phyloP scores from a whole-genome alignment of 2,113 vertebrate species.

The Mobula birostris region DNA sequence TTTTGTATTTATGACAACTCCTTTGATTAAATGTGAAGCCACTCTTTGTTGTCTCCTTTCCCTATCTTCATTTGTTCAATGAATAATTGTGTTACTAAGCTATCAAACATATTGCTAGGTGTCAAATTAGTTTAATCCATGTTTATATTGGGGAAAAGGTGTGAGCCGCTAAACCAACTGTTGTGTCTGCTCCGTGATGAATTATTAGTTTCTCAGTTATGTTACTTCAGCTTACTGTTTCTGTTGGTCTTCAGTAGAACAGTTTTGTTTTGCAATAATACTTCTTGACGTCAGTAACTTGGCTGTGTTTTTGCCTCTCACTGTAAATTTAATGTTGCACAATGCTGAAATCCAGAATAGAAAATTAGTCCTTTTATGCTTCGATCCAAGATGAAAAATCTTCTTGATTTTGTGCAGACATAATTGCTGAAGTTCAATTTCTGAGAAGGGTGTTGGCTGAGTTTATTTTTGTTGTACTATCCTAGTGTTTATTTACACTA shows the following conservation, averaged over 20 bases:
- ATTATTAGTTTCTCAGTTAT: neutral
- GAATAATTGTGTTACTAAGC: neutral
- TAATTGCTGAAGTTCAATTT: slow-evolving; percentile 14
- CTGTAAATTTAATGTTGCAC: neutral
- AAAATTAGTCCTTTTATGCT: neutral
- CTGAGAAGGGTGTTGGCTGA: neutral
- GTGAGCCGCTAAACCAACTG: neutral
- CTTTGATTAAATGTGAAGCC: neutral
- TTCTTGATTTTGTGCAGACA: neutral
- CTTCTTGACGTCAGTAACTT: neutral
- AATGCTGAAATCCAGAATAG: neutral
- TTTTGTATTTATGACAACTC: neutral
- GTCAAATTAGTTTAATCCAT: neutral
- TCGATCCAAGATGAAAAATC: neutral
- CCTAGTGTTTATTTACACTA: neutral
- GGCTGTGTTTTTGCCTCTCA: neutral
- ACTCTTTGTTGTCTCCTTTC: neutral
- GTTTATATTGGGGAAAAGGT: neutral
- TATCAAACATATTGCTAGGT: neutral
- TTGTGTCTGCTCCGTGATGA: neutral
- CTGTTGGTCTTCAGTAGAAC: neutral
- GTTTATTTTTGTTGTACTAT: neutral
- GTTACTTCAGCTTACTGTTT: neutral
- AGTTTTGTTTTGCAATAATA: neutral
- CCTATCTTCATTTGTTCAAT: neutral